phyloP scores from a whole-genome alignment of 2,113 vertebrate genomes.

The Holacanthus passer region DNA sequence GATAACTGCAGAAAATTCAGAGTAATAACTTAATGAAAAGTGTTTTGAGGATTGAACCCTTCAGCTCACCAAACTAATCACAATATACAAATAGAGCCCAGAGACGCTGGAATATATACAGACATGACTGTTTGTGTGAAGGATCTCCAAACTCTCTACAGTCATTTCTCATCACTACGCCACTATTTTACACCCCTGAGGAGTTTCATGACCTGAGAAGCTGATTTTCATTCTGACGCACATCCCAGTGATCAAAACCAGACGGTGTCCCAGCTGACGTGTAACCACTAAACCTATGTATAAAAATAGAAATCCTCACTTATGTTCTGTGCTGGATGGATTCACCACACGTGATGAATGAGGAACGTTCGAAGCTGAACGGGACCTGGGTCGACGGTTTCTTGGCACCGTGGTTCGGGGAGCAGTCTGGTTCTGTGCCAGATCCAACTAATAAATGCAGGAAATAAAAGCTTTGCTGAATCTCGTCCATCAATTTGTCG shows the following conservation, averaged over 20 bases:
- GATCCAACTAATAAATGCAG: neutral
- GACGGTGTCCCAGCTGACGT: neutral
- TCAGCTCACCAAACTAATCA: neutral
- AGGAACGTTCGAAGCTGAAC: slow-evolving; percentile 36
- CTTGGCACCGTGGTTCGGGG: neutral
- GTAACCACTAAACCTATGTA: slow-evolving; percentile 42
- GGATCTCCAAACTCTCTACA: slow-evolving; percentile 8
- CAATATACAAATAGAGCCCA: neutral
- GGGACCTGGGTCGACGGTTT: neutral
- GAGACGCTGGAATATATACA: slow-evolving; percentile 20
- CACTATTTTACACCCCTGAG: slow-evolving; percentile 75
- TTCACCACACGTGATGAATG: neutral
- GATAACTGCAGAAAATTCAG: neutral
- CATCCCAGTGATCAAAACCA: slow-evolving; percentile 10
- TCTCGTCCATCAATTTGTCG: slow-evolving; percentile 18
- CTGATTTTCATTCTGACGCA: slow-evolving; percentile 39
- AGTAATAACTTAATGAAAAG: slow-evolving; percentile 8
- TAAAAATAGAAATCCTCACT: slow-evolving; percentile 61
- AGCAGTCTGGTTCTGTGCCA: neutral
- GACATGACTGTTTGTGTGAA: neutral
- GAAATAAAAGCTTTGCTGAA: slow-evolving; percentile 45
- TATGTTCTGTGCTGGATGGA: slow-evolving; percentile 32
- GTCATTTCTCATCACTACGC: slow-evolving; percentile 22
- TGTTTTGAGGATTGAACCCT: neutral
- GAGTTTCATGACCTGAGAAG: slow-evolving; percentile 75